Conservation (phyloP, 2,888 invertebrate species). For the Willowsia nigromaculata region DNA sequence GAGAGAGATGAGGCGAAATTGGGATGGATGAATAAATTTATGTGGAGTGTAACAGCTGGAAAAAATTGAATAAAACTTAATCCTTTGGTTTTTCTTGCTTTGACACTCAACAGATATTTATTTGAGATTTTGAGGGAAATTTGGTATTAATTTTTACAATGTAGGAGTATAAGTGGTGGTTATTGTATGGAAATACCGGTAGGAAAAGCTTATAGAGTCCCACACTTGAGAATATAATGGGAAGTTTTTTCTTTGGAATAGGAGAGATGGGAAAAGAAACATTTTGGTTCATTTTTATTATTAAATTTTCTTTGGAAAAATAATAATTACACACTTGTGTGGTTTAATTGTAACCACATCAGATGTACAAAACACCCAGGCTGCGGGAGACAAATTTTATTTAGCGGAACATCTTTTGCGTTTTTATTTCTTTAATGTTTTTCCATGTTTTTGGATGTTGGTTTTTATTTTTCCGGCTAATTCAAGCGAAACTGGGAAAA, state of each 20-base stretch:
- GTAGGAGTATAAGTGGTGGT: too few species aligned
- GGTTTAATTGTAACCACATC: slow-evolving; percentile 40
- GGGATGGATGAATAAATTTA: not conserved
- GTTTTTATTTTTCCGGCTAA: too few species aligned
- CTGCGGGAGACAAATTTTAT: not conserved
- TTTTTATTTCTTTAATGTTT: too few species aligned
- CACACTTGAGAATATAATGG: slow-evolving; percentile 59
- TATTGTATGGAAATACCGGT: not conserved
- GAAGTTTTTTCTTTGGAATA: not conserved
- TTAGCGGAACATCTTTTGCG: not conserved
- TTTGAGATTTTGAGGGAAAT: slow-evolving; percentile 10
- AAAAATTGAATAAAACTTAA: slow-evolving; percentile 44
- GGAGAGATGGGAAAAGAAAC: not conserved
- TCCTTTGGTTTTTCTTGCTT: slow-evolving; percentile 66
- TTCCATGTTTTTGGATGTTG: not conserved
- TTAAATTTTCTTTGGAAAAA: slow-evolving; percentile 62
- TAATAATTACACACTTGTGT: slow-evolving; percentile 19
- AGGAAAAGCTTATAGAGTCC: slow-evolving; percentile 30
- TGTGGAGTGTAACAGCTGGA: slow-evolving; percentile 38
- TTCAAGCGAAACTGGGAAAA: too few species aligned
- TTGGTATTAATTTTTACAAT: too few species aligned
- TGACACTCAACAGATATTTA: slow-evolving; percentile 60
- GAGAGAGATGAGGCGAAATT: not conserved
- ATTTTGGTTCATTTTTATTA: slow-evolving; percentile 45
- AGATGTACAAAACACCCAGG: not conserved